Base-by-base conservation (phyloP, 2,113 vertebrate species). In the Otolemur garnettii region DNA sequence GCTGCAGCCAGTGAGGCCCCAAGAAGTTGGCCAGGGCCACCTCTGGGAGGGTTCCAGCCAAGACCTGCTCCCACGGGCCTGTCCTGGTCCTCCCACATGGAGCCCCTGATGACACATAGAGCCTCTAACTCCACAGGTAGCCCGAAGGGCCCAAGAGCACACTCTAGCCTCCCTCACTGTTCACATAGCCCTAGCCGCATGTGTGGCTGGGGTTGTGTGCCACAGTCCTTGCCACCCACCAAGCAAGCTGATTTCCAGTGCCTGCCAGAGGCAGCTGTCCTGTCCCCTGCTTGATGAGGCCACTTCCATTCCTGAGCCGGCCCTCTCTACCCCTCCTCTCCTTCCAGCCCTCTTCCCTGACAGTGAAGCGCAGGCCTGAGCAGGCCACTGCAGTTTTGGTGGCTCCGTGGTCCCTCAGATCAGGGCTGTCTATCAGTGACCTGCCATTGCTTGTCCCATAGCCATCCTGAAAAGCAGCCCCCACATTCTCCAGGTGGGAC, bases 21-120 rank as follows among this genome's bases (percentile, higher is more conserved):
- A 55, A 68, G 60, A 21, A 3, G 26, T 24, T 0, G 5, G 22
- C 33, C 35, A 2, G 42, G 21, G 33, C 21, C 53, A 4, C 2
- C 19, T 35, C 35, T 60, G 45, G 74, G 26, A 91, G 22, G 64
- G 19, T 7, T 66, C 21, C 57, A 26, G 4, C 10, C 13, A 3
- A 3, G 4, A 17, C 30, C 53, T 14, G 11, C 68, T 53, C 53
- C 38, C 3, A 5, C 28, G 79, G 66, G 45, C n/a, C 15, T 30
- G 8, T 9, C 87, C 28, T 1, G 0, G 17, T 11, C 35, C 26
- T 24, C 14, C 17, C 26, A 62, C 55, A 59, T 0, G 2, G 7
- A 68, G 30, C 38, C 53, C 33, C 35, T 59, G 13, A 6, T 50
- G 59, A 13, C 26, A 62, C 55, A 59, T 0, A 2, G 7, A 74